Conservation (phyloP, 2,797 vertebrate species). For the Chelonia mydas region DNA sequence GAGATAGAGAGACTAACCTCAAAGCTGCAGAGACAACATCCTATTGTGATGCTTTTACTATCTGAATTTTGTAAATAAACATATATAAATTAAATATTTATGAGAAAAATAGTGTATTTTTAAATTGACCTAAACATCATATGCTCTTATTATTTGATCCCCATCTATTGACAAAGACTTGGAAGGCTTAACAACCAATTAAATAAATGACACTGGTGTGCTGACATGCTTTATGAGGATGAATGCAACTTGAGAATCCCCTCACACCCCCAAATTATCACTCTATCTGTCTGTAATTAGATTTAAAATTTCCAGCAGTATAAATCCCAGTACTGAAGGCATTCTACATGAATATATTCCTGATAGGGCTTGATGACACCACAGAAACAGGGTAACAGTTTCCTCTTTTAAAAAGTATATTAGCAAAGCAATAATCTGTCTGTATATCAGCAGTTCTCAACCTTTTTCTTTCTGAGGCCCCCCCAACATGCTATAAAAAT, state of each 20-base stretch:
- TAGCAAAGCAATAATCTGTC: no score
- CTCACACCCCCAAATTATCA: neutral
- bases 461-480: no score
- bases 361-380: rapidly evolving
- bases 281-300: conserved; percentile 17
- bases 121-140: neutral
- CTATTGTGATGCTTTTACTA: neutral
- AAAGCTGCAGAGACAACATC: neutral
- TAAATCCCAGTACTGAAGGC: neutral
- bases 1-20: neutral
- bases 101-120: neutral
- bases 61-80: neutral
- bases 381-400: neutral
- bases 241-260: neutral
- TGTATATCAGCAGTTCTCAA: neutral
- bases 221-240: neutral
- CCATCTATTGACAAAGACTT: neutral
- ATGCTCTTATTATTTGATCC: neutral
- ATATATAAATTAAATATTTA: neutral
- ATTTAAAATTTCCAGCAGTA: neutral
- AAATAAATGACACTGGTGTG: neutral
- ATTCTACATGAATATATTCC: neutral
- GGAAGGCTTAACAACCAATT: conserved; percentile 31
- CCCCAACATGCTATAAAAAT: no score
- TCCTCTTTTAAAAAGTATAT: neutral